Conservation (phyloP, 2,113 vertebrate species). For the Sturnira hondurensis region DNA sequence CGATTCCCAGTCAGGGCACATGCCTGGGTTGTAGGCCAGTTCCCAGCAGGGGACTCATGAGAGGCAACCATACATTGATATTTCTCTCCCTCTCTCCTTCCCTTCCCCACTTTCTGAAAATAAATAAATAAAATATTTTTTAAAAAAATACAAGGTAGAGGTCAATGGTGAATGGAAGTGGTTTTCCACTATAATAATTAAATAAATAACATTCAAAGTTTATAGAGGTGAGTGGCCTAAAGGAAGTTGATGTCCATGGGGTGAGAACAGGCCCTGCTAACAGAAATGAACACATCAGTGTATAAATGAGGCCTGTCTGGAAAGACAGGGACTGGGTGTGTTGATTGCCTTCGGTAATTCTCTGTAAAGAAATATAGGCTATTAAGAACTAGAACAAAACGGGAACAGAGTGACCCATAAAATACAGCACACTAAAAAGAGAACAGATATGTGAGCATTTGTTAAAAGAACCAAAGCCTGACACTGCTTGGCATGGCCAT, state of each 20-base stretch:
- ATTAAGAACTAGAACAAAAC: slow-evolving; percentile 2
- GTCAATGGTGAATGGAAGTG: background rate
- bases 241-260: background rate
- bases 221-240: background rate
- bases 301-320: background rate
- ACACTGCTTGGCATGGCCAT: background rate
- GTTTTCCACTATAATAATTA: background rate
- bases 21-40: too few species aligned
- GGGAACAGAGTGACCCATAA: background rate
- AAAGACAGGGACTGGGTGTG: background rate
- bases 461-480: background rate
- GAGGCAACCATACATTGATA: too few species aligned
- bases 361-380: background rate
- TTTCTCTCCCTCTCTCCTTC: too few species aligned
- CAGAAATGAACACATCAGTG: background rate
- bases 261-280: background rate
- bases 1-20: too few species aligned
- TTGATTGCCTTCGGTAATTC: background rate
- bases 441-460: background rate
- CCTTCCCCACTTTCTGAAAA: too few species aligned
- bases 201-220: background rate
- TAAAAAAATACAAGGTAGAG: background rate
- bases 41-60: too few species aligned
- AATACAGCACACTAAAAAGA: background rate
- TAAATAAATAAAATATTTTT: too few species aligned